Percentiles rank a stretch among this genome's conserved stretches.
These are phyloP conservation scores for Syngnathus floridae DNA, from an alignment of 2,113 vertebrate species.

Conservation along the genomic window DNA sequence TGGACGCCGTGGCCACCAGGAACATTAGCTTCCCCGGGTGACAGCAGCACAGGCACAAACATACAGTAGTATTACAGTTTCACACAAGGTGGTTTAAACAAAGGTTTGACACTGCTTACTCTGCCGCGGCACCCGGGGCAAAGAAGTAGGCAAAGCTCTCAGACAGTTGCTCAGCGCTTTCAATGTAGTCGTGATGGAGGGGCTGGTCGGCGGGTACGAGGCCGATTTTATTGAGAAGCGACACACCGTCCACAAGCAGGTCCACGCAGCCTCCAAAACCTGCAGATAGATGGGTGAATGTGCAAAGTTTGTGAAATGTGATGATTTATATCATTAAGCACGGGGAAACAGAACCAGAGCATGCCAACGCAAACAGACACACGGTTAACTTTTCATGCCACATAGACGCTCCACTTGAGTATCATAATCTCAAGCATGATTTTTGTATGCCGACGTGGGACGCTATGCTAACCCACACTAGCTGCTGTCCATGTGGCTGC, in stretches of 20 bases:
- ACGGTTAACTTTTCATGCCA: neutral
- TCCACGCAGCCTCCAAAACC: conserved; percentile 81
- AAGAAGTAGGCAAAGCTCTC: conserved; percentile 82
- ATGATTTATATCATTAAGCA: neutral
- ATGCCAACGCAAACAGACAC: neutral
- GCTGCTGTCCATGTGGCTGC: neutral
- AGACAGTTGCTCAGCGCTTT: conserved; percentile 68
- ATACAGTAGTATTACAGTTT: no score
- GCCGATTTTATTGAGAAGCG: conserved; percentile 70
- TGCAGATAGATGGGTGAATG: conserved; percentile 25
- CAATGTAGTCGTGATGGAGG: conserved; percentile 73
- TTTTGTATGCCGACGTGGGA: neutral
- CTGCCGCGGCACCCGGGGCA: conserved; percentile 76
- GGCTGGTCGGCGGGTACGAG: conserved; percentile 63
- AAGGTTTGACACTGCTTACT: conserved; percentile 62
- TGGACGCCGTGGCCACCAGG: no score
- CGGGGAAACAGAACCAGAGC: neutral
- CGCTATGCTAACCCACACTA: neutral
- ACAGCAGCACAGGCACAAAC: no score
- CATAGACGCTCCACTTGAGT: neutral
- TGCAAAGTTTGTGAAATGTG: neutral
- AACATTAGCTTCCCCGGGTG: no score
- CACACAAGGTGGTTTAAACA: neutral
- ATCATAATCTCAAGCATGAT: neutral
- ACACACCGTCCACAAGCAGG: conserved; percentile 73